Evolutionary conservation across 2,113 vertebrate genomes (phyloP), one percentile per base, ranked within the genome.

Genomic region (Mustela nigripes): DNA sequence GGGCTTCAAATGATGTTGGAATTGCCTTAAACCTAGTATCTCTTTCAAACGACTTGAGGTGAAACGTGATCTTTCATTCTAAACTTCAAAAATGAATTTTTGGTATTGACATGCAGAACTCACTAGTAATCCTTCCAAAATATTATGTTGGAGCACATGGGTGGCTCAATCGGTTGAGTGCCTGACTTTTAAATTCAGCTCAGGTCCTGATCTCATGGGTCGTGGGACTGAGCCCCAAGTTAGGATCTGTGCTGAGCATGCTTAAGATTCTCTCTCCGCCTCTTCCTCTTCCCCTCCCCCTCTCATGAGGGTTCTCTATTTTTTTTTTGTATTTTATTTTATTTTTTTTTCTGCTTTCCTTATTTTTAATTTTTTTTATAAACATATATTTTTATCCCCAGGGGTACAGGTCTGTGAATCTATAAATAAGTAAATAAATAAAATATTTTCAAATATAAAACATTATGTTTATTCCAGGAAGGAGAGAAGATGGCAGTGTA

Each of bases 41-140:
- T 69, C 71, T 89, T 92, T 62, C 60, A 95, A 92, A 86, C 82
- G 50, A 83, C 8, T 67, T 83, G 36, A 53, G 36, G 18, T 33
- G 53, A 86, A 82, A 69, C 53, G 15, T 78, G 11, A 36, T 14
- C 39, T 53, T 89, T 89, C 11, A 48, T 65, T 95, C 21, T 89
- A 82, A 92, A 95, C 67, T 53, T 95, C 71, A 83, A 56, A 94
- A 82, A 78, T 82, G 39, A 11, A 89, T 15, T 67, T 97, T 95
- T 92, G 56, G 21, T 60, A 56, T 7, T 26, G 62, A 53, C 86
- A 28, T 39, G 10, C 18, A 94, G 42, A 39, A 90, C 31, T 71
- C 94, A 36, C 5, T 92, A 92, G 58, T 48, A 53, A 36, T 69
- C 33, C 28, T 88, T 82, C 92, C 42, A 26, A 96, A 94, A 85